Evolutionary conservation across 2,113 vertebrate species (phyloP).

Genomic region (Pygoscelis antarcticus): DNA sequence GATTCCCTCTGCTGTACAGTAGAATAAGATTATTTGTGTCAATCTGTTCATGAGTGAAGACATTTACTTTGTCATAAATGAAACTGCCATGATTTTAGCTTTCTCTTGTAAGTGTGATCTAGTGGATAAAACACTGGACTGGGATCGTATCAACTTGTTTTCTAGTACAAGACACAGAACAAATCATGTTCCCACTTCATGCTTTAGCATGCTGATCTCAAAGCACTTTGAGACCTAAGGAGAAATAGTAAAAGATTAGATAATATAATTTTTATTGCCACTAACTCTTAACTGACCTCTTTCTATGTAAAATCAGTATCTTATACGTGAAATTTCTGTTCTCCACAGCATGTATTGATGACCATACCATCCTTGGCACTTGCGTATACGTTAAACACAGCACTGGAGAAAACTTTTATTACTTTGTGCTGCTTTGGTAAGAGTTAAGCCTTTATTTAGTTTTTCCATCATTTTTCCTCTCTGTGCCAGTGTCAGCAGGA

Average conservation of each 20-base stretch:
- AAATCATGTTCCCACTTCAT: not conserved
- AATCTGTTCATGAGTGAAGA: not conserved
- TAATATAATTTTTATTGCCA: not conserved
- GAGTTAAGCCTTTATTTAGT: conserved; percentile 18
- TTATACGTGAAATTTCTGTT: not conserved
- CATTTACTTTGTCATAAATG: not conserved
- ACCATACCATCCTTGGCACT: not conserved
- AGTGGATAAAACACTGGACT: not conserved
- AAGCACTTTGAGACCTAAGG: not conserved
- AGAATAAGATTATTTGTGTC: not conserved
- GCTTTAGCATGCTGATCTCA: not conserved
- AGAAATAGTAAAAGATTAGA: not conserved
- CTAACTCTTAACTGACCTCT: not conserved
- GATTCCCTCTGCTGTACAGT: not conserved
- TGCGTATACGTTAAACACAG: not conserved
- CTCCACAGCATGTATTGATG: not conserved
- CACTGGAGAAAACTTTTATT: not conserved
- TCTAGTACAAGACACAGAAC: not conserved
- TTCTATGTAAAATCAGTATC: not conserved
- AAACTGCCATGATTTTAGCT: not conserved
- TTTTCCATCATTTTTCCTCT: conserved; percentile 47
- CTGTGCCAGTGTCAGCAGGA: conserved; percentile 53
- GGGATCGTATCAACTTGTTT: not conserved
- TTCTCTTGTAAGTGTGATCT: not conserved
- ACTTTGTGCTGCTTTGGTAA: not conserved